Base-by-base conservation (phyloP, 2,113 vertebrate genomes). In the Scytalopus superciliaris region DNA sequence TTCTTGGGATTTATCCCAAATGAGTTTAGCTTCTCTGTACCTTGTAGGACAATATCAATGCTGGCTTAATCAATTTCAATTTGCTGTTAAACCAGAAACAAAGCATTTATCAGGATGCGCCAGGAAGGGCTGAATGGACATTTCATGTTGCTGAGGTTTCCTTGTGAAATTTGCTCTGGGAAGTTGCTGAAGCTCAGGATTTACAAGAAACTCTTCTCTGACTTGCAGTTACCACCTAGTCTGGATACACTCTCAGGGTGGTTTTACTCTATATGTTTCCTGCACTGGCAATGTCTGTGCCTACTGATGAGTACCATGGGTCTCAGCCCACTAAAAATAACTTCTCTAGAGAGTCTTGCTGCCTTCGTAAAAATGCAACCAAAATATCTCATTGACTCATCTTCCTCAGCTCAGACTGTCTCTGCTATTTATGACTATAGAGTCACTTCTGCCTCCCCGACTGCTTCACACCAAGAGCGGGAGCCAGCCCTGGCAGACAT, bases 271-370 rank as follows among this genome's bases (percentile, higher is more conserved):
- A 27, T 47, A 9, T n/a, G 56, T 96, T 96, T 93, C 84, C 72
- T 9, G 23, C 70, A 7, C 21, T 62, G 21, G 57, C 87, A 89
- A 16, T 60, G 89, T 70, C 79, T 81, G 31, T 35, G 55, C 75
- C 53, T 83, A 9, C 81, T 73, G 80, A 86, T 85, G 45, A 28
- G 49, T 77, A 84, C 45, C 8, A 31, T 17, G 40, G 76, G 83
- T 73, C 92, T 96, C 83, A 83, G 77, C 80, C 62, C 37, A 50
- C 91, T 86, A 90, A 97, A 93, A 97, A 93, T 90, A 93, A 44
- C 59, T 82, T 69, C 83, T 86, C 24, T 1, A 56, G 84, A 93
- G 93, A 93, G 53, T 33, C 84, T 94, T 50, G 22, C 50, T 84
- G 91, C 73, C 82, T 63, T 96, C 52, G 2, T 76, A 89, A 96